These are phyloP conservation scores for Lontra canadensis DNA, from an alignment of 2,113 vertebrate species.

Conservation along the genomic window DNA sequence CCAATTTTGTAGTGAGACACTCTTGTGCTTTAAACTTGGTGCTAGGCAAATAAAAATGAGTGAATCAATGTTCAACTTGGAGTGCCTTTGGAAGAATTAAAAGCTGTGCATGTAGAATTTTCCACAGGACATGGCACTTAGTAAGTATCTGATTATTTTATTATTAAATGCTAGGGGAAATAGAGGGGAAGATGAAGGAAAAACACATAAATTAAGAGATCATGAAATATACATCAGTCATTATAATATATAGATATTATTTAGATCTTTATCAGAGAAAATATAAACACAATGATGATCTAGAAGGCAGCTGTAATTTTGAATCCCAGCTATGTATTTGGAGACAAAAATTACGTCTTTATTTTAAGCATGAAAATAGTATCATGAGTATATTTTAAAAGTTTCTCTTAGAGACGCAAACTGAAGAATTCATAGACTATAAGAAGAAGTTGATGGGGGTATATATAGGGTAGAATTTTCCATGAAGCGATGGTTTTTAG, in stretches of 20 bases:
- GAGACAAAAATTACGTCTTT: not conserved
- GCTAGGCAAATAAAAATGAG: not conserved
- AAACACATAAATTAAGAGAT: not conserved
- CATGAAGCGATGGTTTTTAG: not conserved
- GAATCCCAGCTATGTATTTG: not conserved
- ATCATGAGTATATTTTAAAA: not conserved
- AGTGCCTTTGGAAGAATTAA: not conserved
- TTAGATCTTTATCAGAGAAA: not conserved
- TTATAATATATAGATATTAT: not conserved
- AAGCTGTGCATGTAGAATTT: constrained; percentile 4
- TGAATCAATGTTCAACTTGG: not conserved
- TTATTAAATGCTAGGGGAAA: not conserved
- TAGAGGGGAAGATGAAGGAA: not conserved
- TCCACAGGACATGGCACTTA: not conserved
- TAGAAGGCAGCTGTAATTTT: not conserved
- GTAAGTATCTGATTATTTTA: not conserved
- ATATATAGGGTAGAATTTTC: not conserved
- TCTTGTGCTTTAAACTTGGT: not conserved
- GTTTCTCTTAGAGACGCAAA: not conserved
- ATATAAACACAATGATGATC: not conserved
- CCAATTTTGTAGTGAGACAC: not conserved
- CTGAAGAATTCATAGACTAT: not conserved
- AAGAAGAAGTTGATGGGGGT: not conserved
- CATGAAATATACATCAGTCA: not conserved
- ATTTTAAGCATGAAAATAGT: not conserved